Conservation (phyloP, 2,113 vertebrate genomes). For the Vireo altiloquus region DNA sequence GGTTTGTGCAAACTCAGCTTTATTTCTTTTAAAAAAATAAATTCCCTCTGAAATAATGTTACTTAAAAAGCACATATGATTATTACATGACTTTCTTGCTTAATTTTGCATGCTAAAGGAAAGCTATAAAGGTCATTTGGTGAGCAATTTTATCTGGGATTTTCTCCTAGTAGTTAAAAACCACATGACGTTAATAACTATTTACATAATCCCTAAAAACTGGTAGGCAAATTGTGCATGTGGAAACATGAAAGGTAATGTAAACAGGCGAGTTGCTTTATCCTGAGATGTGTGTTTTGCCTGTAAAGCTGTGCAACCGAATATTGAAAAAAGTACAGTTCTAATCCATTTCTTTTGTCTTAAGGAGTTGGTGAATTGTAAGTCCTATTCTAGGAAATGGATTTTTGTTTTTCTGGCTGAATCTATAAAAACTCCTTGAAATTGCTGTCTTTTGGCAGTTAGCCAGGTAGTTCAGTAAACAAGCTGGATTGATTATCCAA, state of each 20-base stretch:
- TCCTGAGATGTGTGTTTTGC: background rate
- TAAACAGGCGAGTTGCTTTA: background rate
- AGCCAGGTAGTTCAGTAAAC: background rate
- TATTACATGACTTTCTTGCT: background rate
- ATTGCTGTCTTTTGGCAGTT: background rate
- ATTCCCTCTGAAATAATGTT: background rate
- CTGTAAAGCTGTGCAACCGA: background rate
- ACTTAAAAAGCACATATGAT: background rate
- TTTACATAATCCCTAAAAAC: conserved; percentile 42
- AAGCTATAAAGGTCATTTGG: conserved; percentile 21
- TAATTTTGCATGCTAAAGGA: background rate
- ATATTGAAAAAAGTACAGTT: background rate
- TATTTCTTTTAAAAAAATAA: background rate
- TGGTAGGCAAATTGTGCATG: background rate
- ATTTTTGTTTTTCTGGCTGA: background rate
- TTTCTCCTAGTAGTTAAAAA: conserved; percentile 17
- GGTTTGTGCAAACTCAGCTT: background rate
- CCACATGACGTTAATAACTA: conserved; percentile 7
- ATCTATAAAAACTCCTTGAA: background rate
- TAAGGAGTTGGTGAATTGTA: background rate
- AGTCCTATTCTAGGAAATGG: background rate
- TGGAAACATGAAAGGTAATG: background rate
- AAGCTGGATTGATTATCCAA: conserved; percentile 4
- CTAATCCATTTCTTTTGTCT: background rate
- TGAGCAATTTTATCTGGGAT: conserved; percentile 29